A percentile compares a stretch with the other conserved stretches of the same genome.
Evolutionary conservation across 37 sponge, comb jelly and placozoan species (phyloP).

Genomic region (Aplysina aerophoba): DNA sequence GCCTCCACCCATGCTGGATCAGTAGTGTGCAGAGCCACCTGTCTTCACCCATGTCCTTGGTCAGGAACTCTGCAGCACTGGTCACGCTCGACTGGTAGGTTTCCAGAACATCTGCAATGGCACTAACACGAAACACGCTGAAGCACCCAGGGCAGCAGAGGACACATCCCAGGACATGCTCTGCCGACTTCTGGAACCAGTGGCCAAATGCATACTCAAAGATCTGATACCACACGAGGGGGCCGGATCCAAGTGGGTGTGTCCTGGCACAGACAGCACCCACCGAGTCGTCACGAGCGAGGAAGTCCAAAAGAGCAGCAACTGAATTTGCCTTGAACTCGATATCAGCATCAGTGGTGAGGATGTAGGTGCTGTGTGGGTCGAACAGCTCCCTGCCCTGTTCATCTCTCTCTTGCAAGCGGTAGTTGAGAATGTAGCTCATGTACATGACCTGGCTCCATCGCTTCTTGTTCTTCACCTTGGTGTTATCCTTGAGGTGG

Average conservation of each 20-base stretch:
- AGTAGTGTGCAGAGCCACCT: slow-evolving; percentile 95
- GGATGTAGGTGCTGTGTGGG: slow-evolving; percentile 79
- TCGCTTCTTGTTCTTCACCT: slow-evolving; percentile 86
- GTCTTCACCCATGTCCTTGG: slow-evolving; percentile 96
- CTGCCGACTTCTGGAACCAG: slow-evolving; percentile 86
- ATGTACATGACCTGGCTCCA: slow-evolving; percentile 98
- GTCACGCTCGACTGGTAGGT: slow-evolving; percentile 69
- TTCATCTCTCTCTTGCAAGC: slow-evolving; percentile 37
- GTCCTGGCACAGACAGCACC: slow-evolving; percentile 89
- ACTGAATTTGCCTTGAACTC: slow-evolving; percentile 83
- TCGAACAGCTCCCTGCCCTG: slow-evolving; percentile 25
- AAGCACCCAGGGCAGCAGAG: slow-evolving; percentile 94
- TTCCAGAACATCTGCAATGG: slow-evolving; percentile 66
- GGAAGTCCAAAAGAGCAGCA: slow-evolving; percentile 70
- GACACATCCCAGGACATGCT: slow-evolving; percentile 87
- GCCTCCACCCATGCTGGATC: slow-evolving; percentile 81
- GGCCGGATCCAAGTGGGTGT: slow-evolving; percentile 86
- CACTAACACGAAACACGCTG: slow-evolving; percentile 80
- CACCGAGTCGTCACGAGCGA: slow-evolving; percentile 68
- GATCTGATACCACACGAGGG: slow-evolving; percentile 87
- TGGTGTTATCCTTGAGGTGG: slow-evolving; percentile 79
- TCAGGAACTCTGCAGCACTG: slow-evolving; percentile 79
- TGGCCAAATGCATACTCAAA: slow-evolving; percentile 91
- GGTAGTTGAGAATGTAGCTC: slow-evolving; percentile 79
- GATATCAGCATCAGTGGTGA: slow-evolving; percentile 94